phyloP scores from a whole-genome alignment of 1,140 invertebrate genomes.

The Macrobrachium nipponense region DNA sequence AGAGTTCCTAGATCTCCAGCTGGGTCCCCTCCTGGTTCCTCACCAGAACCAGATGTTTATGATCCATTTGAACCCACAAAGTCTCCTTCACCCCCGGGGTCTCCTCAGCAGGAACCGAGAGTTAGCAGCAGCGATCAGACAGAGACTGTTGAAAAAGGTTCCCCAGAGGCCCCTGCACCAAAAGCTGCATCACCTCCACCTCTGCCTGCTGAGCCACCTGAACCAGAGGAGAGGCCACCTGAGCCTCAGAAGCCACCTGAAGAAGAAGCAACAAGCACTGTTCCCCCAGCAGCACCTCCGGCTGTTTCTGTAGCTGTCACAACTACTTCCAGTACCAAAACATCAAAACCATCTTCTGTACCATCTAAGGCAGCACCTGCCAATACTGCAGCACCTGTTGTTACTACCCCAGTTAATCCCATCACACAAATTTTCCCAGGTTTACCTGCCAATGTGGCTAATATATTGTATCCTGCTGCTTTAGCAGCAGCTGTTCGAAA shows the following conservation, averaged over 20 bases:
- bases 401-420: constrained; percentile 50
- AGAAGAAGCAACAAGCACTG: constrained; percentile 58
- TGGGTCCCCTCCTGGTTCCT: constrained; percentile 60
- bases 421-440: constrained; percentile 62
- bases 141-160: constrained; percentile 56
- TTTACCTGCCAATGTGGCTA: constrained; percentile 63
- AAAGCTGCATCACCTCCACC: constrained; percentile 44
- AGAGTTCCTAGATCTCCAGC: constrained; percentile 62
- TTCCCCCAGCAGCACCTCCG: constrained; percentile 50
- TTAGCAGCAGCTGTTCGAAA: constrained; percentile 46
- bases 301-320: constrained; percentile 38
- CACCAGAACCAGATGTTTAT: constrained; percentile 75
- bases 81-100: constrained; percentile 76
- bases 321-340: constrained; percentile 35
- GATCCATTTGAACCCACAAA: constrained; percentile 90
- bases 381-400: constrained; percentile 17
- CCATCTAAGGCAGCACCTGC: constrained; percentile 25
- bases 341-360: constrained; percentile 30
- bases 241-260: constrained; percentile 60
- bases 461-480: constrained; percentile 61
- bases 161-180: constrained; percentile 57
- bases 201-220: constrained; percentile 49
- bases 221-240: constrained; percentile 57
- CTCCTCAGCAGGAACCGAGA: constrained; percentile 60
- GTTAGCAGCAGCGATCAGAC: constrained; percentile 65